Percentiles rank a stretch among this genome's conserved stretches.
Evolutionary conservation across 2,888 invertebrate genomes (phyloP).

Genomic region (Aphidius colemani): DNA sequence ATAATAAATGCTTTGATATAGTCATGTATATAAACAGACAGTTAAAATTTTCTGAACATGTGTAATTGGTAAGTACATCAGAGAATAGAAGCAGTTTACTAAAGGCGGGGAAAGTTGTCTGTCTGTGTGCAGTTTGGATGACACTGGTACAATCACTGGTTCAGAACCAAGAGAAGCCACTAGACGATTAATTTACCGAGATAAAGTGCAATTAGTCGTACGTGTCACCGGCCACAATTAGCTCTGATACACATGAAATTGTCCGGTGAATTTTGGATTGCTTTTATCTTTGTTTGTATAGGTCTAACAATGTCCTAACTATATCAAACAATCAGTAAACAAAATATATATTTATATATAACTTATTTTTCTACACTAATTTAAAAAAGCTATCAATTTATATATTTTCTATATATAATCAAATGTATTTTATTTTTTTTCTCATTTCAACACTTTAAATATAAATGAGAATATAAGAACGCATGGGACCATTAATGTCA

Average conservation of each 20-base stretch:
- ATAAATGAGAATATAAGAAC: too few relatives aligned
- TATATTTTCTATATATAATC: too few relatives aligned
- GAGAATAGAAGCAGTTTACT: conserved; percentile 38
- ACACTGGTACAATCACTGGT: conserved; percentile 43
- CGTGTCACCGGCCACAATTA: conserved; percentile 49
- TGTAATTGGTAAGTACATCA: conserved; percentile 20
- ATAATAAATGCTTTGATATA: too few relatives aligned
- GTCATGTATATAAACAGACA: too few relatives aligned
- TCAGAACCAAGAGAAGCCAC: conserved; percentile 31
- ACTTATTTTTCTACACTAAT: too few relatives aligned
- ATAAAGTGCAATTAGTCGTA: conserved; percentile 52
- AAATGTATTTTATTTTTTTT: too few relatives aligned
- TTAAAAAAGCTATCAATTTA: too few relatives aligned
- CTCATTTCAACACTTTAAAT: too few relatives aligned
- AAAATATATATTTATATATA: too few relatives aligned
- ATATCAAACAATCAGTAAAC: not conserved
- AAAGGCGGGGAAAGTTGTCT: conserved; percentile 3
- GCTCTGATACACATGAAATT: conserved; percentile 30
- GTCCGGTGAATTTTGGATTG: conserved; percentile 26
- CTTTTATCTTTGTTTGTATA: conserved; percentile 16
- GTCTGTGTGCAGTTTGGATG: conserved; percentile 11
- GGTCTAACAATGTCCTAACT: conserved; percentile 5
- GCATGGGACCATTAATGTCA: too few relatives aligned
- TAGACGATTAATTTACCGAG: conserved; percentile 51
- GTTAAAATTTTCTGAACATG: conserved; percentile 1